phyloP scores from a whole-genome alignment of 2,797 vertebrate species.

The Borostomias antarcticus region DNA sequence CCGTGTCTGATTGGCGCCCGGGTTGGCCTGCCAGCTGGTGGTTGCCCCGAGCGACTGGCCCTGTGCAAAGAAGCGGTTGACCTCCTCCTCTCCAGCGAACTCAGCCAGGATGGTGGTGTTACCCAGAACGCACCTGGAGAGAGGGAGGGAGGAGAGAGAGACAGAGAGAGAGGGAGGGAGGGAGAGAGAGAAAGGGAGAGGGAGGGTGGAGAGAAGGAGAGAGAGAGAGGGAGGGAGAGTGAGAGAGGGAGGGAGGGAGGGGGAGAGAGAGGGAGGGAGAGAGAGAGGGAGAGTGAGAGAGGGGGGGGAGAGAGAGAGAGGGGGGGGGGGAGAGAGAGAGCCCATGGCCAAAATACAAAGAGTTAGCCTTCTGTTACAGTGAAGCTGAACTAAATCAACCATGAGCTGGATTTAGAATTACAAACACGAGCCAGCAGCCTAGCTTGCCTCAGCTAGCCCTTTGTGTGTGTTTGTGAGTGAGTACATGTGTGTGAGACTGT shows the following conservation, averaged over 20 bases:
- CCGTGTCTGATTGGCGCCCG: constrained; percentile 89
- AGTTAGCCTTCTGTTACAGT: too few species aligned
- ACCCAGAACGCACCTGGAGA: constrained; percentile 92
- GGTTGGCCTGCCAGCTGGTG: constrained; percentile 90
- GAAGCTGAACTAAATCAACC: too few species aligned
- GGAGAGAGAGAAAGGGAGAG: neutral
- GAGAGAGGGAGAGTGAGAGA: constrained; percentile 18
- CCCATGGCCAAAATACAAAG: too few species aligned
- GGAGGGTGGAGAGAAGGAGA: too few species aligned
- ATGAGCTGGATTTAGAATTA: too few species aligned
- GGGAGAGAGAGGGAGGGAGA: neutral
- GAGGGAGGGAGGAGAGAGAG: neutral
- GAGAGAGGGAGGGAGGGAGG: neutral
- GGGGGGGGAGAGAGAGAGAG: too few species aligned
- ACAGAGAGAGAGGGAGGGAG: neutral
- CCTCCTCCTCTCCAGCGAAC: constrained; percentile 98
- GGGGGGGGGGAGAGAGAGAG: too few species aligned
- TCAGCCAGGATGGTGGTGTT: constrained; percentile 99
- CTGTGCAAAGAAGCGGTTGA: constrained; percentile 99
- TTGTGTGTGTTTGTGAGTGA: too few species aligned
- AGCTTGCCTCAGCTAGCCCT: too few species aligned
- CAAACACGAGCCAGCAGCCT: too few species aligned
- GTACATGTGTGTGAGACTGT: too few species aligned
- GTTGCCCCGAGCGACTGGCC: constrained; percentile 92
- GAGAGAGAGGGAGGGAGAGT: neutral